These are phyloP conservation scores for Psilopogon haemacephalus DNA, from an alignment of 2,113 vertebrate species.

Conservation along the genomic window DNA sequence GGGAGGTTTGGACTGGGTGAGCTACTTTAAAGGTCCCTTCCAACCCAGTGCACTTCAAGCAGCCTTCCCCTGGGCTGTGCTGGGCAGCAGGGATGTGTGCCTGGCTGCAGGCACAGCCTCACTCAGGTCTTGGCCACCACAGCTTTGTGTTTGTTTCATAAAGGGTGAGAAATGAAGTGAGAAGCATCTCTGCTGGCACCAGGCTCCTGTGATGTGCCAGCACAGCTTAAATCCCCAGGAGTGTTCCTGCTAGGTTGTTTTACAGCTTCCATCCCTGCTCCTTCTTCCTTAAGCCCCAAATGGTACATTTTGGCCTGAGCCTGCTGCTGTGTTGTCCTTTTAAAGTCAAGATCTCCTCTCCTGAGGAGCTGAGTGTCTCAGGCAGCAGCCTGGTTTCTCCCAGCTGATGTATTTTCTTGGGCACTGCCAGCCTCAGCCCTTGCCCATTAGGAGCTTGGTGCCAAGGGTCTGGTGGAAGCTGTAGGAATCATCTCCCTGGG, in stretches of 20 bases:
- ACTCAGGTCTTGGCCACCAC: too few relatives aligned
- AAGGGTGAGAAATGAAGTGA: slow-evolving; percentile 3
- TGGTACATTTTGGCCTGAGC: neutral
- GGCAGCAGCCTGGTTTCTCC: neutral
- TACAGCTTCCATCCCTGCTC: neutral
- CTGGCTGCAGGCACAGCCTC: neutral
- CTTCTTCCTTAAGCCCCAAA: neutral
- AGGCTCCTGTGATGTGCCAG: neutral
- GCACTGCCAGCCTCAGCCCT: neutral
- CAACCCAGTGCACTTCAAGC: too few relatives aligned
- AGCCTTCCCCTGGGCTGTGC: neutral
- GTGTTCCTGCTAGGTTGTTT: neutral
- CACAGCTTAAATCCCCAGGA: neutral
- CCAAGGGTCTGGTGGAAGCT: neutral
- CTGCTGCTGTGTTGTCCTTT: neutral
- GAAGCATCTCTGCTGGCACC: neutral
- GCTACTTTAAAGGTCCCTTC: too few relatives aligned
- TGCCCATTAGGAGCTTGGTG: neutral
- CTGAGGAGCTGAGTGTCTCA: neutral
- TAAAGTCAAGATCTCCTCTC: neutral
- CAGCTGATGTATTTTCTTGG: neutral
- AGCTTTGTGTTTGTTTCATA: neutral
- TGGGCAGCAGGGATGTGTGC: too few relatives aligned
- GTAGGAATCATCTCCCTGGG: neutral
- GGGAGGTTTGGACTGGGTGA: too few relatives aligned